Percentiles rank a stretch among this genome's conserved stretches.
Conservation (phyloP, 2,888 invertebrate species). For the Deilephila elpenor region DNA sequence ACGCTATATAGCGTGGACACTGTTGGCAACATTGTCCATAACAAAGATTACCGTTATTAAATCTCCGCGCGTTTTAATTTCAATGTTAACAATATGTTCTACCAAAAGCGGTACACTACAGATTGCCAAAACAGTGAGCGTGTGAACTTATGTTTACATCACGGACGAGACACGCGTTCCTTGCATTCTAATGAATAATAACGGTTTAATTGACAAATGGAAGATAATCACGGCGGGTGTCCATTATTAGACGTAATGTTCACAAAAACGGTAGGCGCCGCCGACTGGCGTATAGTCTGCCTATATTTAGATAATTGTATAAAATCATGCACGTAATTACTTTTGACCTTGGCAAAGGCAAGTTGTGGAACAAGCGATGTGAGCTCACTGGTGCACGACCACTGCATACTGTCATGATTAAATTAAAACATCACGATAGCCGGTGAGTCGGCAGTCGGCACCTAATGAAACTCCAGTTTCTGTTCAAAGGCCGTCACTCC, state of each 20-base stretch:
- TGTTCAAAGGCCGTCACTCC: not conserved
- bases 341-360: conserved; percentile 61
- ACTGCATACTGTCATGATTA: conserved; percentile 51
- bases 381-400: conserved; percentile 56
- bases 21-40: conserved; percentile 20
- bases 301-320: conserved; percentile 50
- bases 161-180: not conserved
- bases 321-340: conserved; percentile 50
- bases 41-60: conserved; percentile 7
- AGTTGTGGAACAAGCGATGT: conserved; percentile 57
- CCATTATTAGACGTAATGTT: conserved; percentile 5
- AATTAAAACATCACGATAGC: conserved; percentile 48
- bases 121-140: not conserved
- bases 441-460: conserved; percentile 16
- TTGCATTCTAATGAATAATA: not conserved
- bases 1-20: conserved; percentile 14
- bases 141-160: conserved; percentile 1
- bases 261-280: conserved; percentile 28
- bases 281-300: conserved; percentile 24
- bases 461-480: not conserved
- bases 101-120: not conserved
- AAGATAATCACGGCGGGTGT: not conserved
- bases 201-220: not conserved
- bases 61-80: not conserved
- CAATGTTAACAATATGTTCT: not conserved